Evolutionary conservation across 2,797 vertebrate species (phyloP).

Genomic region (Notamacropus eugenii): DNA sequence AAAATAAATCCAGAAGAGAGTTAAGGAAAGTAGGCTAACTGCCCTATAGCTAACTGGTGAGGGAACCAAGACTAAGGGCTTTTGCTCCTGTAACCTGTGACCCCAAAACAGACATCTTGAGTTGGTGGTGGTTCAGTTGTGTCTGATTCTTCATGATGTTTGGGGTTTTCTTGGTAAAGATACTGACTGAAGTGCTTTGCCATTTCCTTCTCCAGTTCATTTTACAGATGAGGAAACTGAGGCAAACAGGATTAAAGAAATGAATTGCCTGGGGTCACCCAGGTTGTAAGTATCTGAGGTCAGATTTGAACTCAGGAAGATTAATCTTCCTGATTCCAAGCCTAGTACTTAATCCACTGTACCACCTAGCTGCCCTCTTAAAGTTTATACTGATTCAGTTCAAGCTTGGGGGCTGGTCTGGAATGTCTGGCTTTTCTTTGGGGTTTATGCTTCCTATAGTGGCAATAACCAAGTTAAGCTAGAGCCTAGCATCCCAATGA

Average conservation of each 20-base stretch:
- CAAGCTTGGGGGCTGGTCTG: neutral
- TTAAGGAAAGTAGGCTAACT: neutral
- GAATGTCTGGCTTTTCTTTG: neutral
- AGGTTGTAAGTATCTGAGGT: neutral
- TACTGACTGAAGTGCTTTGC: neutral
- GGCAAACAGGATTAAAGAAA: neutral
- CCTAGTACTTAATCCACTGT: too few species aligned
- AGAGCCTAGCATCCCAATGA: neutral
- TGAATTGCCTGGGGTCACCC: neutral
- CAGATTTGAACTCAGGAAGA: neutral
- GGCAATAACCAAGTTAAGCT: neutral
- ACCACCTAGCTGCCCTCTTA: neutral
- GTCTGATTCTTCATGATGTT: neutral
- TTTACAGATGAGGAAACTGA: neutral
- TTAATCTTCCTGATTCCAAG: too few species aligned
- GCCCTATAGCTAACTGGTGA: neutral
- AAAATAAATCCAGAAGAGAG: neutral
- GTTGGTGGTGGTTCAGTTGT: neutral
- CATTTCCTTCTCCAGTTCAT: neutral
- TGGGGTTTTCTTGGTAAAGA: neutral
- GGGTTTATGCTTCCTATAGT: neutral
- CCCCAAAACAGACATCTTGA: neutral
- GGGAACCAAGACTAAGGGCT: neutral
- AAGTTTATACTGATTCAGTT: neutral
- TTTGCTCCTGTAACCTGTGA: neutral